phyloP scores from a whole-genome alignment of 2,113 vertebrate species.

The Nesogale talazaci region DNA sequence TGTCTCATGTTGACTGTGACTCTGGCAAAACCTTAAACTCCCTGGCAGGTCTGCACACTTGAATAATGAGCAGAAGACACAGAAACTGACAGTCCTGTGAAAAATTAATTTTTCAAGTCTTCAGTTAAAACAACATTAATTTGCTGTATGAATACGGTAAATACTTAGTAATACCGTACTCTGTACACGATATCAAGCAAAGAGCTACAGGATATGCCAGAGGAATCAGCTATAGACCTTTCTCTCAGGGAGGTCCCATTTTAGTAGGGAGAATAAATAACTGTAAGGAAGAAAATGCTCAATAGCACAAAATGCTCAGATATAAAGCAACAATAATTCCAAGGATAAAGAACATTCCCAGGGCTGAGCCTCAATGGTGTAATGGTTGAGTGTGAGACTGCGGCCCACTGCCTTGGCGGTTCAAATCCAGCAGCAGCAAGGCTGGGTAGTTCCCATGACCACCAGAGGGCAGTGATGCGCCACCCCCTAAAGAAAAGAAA shows the following conservation, averaged over 20 bases:
- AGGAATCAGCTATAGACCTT: background rate
- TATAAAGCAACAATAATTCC: slow-evolving; percentile 52
- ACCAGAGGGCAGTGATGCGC: too few species aligned
- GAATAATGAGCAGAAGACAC: background rate
- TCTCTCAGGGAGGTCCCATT: background rate
- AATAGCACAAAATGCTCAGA: slow-evolving; percentile 12
- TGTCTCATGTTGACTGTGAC: background rate
- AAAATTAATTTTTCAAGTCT: background rate
- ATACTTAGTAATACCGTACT: background rate
- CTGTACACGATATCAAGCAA: background rate
- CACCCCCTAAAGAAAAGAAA: too few species aligned
- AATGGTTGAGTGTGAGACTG: too few species aligned
- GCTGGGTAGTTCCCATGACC: too few species aligned
- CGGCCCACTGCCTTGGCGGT: too few species aligned
- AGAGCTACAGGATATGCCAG: background rate
- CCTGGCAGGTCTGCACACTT: background rate
- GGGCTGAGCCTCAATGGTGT: too few species aligned
- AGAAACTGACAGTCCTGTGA: background rate
- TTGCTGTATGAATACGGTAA: background rate
- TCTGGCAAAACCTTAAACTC: background rate
- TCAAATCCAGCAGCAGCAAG: too few species aligned
- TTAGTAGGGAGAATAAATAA: background rate
- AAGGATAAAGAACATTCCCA: slow-evolving; percentile 59
- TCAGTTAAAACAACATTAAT: background rate
- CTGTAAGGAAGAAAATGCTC: background rate